Evolutionary conservation across 2,113 vertebrate species (phyloP).

Genomic region (Pampusana beccarii): DNA sequence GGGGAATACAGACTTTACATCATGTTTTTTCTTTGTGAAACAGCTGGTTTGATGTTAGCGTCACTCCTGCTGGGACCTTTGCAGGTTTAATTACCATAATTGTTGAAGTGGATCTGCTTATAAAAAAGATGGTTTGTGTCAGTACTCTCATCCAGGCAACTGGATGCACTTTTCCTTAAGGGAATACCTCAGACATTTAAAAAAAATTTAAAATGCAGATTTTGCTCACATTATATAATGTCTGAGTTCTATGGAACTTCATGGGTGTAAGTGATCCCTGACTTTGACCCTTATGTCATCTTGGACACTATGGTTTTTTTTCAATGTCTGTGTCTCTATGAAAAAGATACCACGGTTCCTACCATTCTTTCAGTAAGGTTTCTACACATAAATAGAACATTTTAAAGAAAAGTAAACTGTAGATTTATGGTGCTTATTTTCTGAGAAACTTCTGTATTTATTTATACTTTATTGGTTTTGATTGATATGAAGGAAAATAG

Average conservation of each 20-base stretch:
- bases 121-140: neutral
- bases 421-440: neutral
- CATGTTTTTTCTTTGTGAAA: neutral
- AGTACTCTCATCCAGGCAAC: neutral
- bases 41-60: neutral
- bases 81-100: neutral
- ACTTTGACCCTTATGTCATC: neutral
- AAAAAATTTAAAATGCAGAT: neutral
- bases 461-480: neutral
- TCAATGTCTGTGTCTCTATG: neutral
- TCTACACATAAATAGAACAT: neutral
- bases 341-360: neutral
- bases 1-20: neutral
- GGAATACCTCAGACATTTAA: neutral
- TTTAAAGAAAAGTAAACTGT: neutral
- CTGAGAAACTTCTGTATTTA: neutral
- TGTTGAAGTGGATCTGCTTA: neutral
- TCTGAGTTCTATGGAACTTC: neutral
- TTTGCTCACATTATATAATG: neutral
- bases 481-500: neutral
- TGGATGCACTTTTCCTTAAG: neutral
- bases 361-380: neutral
- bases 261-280: neutral
- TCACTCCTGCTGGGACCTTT: neutral
- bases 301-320: neutral